These are phyloP conservation scores for Malaclemys terrapin DNA, from an alignment of 2,113 vertebrate genomes.

Conservation along the genomic window DNA sequence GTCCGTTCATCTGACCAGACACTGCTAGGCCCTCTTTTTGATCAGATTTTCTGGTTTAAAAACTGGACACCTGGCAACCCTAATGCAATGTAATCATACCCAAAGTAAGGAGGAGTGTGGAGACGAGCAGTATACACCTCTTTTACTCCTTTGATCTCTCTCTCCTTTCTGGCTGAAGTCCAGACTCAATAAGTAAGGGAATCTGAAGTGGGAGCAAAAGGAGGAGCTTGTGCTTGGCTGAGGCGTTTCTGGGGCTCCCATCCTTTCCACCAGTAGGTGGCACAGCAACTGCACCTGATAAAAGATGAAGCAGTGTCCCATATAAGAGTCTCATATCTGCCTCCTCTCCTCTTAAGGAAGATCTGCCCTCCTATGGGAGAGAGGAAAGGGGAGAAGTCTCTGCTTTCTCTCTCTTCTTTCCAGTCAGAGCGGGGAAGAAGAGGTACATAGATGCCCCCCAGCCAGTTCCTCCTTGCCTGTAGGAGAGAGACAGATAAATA, in stretches of 20 bases:
- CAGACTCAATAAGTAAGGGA: not conserved
- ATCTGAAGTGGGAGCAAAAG: not conserved
- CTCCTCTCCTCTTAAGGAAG: not conserved
- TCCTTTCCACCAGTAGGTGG: not conserved
- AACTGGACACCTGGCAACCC: too few species aligned
- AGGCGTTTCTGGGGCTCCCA: not conserved
- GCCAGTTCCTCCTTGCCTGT: not conserved
- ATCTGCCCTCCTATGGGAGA: not conserved
- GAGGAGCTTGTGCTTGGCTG: fast-evolving
- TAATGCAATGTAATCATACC: not conserved
- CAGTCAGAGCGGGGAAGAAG: not conserved
- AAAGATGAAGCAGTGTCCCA: not conserved
- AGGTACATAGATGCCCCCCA: not conserved
- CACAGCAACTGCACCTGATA: not conserved
- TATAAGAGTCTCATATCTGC: not conserved
- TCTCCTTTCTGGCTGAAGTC: not conserved
- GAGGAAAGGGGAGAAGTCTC: not conserved
- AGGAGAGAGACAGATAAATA: not conserved
- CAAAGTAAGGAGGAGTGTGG: not conserved
- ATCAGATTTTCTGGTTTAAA: too few species aligned
- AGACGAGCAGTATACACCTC: not conserved
- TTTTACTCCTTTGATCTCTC: not conserved
- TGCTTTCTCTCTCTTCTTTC: not conserved
- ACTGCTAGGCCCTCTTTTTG: too few species aligned
- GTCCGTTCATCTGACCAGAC: too few species aligned